Evolutionary conservation across 2,888 invertebrate genomes (phyloP).

Genomic region (Desoria tigrina): DNA sequence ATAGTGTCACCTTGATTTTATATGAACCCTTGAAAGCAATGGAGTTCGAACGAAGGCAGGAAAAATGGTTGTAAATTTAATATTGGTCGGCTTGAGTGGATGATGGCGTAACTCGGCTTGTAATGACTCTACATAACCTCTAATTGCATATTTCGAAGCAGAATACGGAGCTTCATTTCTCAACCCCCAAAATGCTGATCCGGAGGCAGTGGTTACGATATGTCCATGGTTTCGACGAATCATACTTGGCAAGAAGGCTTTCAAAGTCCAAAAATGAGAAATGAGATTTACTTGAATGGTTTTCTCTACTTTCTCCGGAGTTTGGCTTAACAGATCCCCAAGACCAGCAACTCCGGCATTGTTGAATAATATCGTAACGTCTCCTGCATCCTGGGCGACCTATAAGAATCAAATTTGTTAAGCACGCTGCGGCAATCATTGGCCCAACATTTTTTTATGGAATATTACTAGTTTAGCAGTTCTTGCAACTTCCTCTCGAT

Average conservation of each 20-base stretch:
- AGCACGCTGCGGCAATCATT: neutral
- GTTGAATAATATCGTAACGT: constrained; percentile 42
- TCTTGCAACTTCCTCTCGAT: constrained; percentile 58
- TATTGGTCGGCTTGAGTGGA: constrained; percentile 17
- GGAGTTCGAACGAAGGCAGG: constrained; percentile 11
- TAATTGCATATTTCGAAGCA: constrained; percentile 34
- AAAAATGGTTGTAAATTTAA: constrained; percentile 15
- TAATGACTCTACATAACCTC: constrained; percentile 33
- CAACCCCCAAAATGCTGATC: constrained; percentile 26
- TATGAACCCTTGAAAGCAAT: neutral
- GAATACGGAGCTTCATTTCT: constrained; percentile 31
- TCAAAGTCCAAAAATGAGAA: constrained; percentile 46
- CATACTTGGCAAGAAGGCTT: constrained; percentile 44
- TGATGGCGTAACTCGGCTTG: constrained; percentile 25
- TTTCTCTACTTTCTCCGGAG: constrained; percentile 35
- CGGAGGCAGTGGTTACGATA: constrained; percentile 37
- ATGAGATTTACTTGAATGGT: constrained; percentile 40
- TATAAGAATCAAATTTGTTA: neutral
- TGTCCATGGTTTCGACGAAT: constrained; percentile 38
- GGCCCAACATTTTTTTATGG: neutral
- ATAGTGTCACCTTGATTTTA: constrained; percentile 5
- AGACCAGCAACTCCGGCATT: constrained; percentile 41
- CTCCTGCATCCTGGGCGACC: constrained; percentile 38
- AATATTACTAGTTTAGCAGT: too few species aligned
- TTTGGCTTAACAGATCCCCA: constrained; percentile 29